A percentile compares a stretch with the other conserved stretches of the same genome.
These are phyloP conservation scores for Eupithecia abbreviata DNA, from an alignment of 2,888 invertebrate species.

Conservation along the genomic window DNA sequence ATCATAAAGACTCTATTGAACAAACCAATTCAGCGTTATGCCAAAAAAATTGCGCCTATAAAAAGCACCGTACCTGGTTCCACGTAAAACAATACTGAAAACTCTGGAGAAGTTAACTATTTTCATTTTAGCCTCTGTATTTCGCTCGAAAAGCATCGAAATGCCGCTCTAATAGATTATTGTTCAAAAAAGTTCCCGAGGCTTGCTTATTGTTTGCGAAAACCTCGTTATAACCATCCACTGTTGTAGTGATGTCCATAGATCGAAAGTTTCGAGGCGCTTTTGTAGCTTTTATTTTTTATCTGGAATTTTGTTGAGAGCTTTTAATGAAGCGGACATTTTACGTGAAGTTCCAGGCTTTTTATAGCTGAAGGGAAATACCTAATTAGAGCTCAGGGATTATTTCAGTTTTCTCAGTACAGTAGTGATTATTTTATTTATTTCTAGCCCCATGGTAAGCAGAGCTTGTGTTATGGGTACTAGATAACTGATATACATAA, in stretches of 20 bases:
- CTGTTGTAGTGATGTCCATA: conserved; percentile 40
- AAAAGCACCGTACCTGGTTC: background rate
- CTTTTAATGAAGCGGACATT: conserved; percentile 7
- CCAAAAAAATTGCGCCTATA: background rate
- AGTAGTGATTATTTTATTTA: no score
- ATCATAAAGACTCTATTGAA: background rate
- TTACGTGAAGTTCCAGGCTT: conserved; percentile 1
- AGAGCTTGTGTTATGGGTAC: no score
- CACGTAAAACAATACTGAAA: conserved; percentile 10
- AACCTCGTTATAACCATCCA: conserved; percentile 58
- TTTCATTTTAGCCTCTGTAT: conserved; percentile 32
- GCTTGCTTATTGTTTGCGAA: conserved; percentile 50
- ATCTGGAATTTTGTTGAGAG: conserved; percentile 14
- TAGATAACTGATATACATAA: no score
- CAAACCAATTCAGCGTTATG: background rate
- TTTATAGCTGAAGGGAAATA: background rate
- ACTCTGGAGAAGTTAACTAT: conserved; percentile 33
- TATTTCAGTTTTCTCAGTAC: background rate
- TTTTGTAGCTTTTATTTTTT: conserved; percentile 26
- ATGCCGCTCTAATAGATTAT: conserved; percentile 41
- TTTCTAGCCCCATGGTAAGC: no score
- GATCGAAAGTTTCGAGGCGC: conserved; percentile 38
- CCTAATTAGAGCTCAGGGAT: background rate
- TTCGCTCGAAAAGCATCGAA: conserved; percentile 48
- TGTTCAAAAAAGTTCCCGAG: conserved; percentile 49